Base-by-base conservation (phyloP, 2,888 invertebrate genomes). In the Trichacis sp. region DNA sequence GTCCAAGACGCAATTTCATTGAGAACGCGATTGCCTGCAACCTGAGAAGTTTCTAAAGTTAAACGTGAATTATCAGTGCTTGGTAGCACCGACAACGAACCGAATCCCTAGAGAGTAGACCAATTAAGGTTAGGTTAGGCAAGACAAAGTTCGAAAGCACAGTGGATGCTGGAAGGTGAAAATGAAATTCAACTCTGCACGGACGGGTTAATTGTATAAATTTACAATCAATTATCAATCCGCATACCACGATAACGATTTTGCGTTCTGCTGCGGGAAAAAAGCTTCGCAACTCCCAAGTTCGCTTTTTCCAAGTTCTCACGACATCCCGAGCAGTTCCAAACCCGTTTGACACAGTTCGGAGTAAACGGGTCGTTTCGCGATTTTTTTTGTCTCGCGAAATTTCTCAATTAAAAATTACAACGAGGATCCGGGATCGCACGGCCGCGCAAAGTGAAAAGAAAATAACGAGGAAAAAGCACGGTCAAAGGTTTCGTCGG, bases 151-250 rank as follows among this genome's bases (percentile, higher is more conserved):
- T 69, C 63, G 65, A 60, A 59, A 54, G 49, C 63, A 60, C 60
- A 54, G 42, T 63, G 56, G 57, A 61, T 62, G 62, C 55, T 62
- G 58, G 50, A 56, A 50, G 65, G 53, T 61, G 57, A 52, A 59
- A 63, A 63, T 59, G 63, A 67, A 55, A 59, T 67, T 54, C 53
- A 63, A 57, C 60, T 67, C 50, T 48, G 56, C 55, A 51, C 54
- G 51, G 57, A 54, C 50, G 55, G 71, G 74, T 79, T 80, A 80
- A 80, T 80, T 78, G 79, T 78, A 79, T 80, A 81, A 79, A 79
- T 79, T 79, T 79, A 78, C 79, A 78, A 80, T 73, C 76, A 77
- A 79, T 80, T 80, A 78, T 71, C 72, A 70, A 52, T 69, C 69
- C 46, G 59, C 52, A 55, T 49, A 8, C 52, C 19, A n/a, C 30